Conservation (phyloP, 2,888 invertebrate species). For the Hirtodrosophila alboralis region DNA sequence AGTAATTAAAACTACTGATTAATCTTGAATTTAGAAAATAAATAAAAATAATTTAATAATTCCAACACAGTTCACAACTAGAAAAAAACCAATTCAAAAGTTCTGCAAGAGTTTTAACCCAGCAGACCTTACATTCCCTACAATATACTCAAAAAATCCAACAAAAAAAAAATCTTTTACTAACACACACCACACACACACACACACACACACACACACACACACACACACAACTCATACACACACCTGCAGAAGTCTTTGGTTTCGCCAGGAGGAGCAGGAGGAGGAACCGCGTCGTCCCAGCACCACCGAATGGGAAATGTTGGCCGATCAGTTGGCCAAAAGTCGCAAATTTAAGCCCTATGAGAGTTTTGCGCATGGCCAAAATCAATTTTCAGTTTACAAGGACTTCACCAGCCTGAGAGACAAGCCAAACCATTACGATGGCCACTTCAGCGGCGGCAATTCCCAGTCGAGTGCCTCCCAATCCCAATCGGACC, state of each 20-base stretch:
- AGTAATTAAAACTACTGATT: no score
- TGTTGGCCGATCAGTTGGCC: slow-evolving; percentile 80
- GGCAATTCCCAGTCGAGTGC: slow-evolving; percentile 64
- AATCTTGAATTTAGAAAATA: no score
- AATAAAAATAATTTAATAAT: no score
- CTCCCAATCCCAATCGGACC: slow-evolving; percentile 66
- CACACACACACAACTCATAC: slow-evolving; percentile 2
- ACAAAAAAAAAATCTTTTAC: slow-evolving; percentile 16
- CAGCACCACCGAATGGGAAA: slow-evolving; percentile 82
- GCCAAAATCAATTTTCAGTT: slow-evolving; percentile 66
- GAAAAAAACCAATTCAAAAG: not conserved
- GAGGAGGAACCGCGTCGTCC: slow-evolving; percentile 61
- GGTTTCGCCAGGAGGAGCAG: slow-evolving; percentile 17
- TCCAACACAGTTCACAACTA: no score
- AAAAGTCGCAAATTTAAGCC: slow-evolving; percentile 78
- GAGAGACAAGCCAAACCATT: slow-evolving; percentile 63
- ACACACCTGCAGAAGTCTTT: slow-evolving; percentile 38
- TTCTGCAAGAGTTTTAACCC: slow-evolving; percentile 32
- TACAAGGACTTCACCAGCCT: slow-evolving; percentile 68
- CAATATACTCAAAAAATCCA: not conserved
- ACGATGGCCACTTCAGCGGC: slow-evolving; percentile 66
- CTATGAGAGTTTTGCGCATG: slow-evolving; percentile 69
- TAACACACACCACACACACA: slow-evolving; percentile 36
- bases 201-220: slow-evolving; percentile 13
- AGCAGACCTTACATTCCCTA: slow-evolving; percentile 5